Base-by-base conservation (phyloP, 2,888 invertebrate species). In the Rhagium mordax region DNA sequence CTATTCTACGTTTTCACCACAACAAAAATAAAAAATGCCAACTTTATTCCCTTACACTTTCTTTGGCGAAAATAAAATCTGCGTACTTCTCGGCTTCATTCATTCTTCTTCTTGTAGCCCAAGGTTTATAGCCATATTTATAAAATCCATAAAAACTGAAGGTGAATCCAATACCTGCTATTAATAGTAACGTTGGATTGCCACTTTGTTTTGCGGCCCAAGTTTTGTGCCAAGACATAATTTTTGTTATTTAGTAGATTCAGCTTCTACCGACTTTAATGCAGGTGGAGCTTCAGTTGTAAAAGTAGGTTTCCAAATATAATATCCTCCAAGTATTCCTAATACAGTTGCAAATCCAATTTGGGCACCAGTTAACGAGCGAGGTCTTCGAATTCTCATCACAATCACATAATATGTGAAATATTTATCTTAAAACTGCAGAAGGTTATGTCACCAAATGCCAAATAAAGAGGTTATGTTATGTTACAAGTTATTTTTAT, bases 221-320 rank as follows among this genome's bases (percentile, higher is more conserved):
- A 5, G 67, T 33, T 29, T 27, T 41, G 70, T 72, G 66, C 61
- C 65, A 60, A 8, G 72, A 72, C 76, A 76, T 77, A 53, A 16
- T 59, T 6, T 41, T 57, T 16, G 16, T 33, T 55, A 10, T 21
- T 41, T 64, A 57, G 6, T 61, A 60, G 13, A 8, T 59, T 33
- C 18, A 41, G 41, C 15, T 13, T 59, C 33, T n/a, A 8, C 16
- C 10, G 20, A 15, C 4, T 49, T 49, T 18, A 47, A 10, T 10
- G 48, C 53, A 68, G 20, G 18, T 0, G 51, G 13, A 16, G n/a
- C 7, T 13, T 68, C 62, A 8, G 47, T 72, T 41, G 80, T 74
- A 53, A 87, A 81, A n/a, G 86, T 49, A 1, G 88, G 88, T 78
- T 82, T 85, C 88, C 88, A 88, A 82, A 88, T 87, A 79, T 88